phyloP scores from a whole-genome alignment of 2,797 vertebrate genomes.

The Zenarchopterus dispar region DNA sequence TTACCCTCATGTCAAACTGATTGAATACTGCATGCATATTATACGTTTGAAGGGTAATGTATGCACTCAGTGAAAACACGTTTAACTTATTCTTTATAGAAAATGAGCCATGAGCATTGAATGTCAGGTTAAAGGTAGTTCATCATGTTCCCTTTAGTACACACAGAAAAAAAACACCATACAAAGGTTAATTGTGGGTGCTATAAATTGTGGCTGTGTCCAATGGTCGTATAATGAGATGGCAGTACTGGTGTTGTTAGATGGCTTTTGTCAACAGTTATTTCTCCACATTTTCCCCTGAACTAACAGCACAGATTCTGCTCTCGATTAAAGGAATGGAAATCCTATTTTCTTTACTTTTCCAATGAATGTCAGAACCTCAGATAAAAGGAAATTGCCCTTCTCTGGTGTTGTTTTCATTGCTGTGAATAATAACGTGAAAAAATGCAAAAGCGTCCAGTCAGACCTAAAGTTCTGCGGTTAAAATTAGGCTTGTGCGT shows the following conservation, averaged over 20 bases:
- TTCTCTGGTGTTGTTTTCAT: too few relatives aligned
- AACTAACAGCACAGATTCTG: background rate
- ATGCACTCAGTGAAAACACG: background rate
- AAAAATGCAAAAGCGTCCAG: too few relatives aligned
- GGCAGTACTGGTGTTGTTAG: too few relatives aligned
- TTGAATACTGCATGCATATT: background rate
- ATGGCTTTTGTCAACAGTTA: background rate
- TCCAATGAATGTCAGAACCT: too few relatives aligned
- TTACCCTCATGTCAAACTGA: background rate
- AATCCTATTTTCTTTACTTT: too few relatives aligned
- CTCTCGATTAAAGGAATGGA: too few relatives aligned
- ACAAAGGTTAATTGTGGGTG: background rate
- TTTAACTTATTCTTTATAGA: background rate
- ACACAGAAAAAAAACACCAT: too few relatives aligned
- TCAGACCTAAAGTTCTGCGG: too few relatives aligned
- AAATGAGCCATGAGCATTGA: background rate
- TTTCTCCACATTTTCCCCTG: background rate
- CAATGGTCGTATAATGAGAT: background rate
- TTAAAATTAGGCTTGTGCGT: background rate
- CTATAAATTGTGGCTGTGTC: background rate
- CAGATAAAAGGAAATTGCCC: too few relatives aligned
- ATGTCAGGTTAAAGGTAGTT: slow-evolving; percentile 1
- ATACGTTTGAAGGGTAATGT: background rate
- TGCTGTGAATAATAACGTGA: too few relatives aligned
- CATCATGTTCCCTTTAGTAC: background rate